Percentiles rank a stretch among this genome's conserved stretches.
Evolutionary conservation across 1,140 invertebrate genomes (phyloP).

Genomic region (Leptestheria dahalacensis): DNA sequence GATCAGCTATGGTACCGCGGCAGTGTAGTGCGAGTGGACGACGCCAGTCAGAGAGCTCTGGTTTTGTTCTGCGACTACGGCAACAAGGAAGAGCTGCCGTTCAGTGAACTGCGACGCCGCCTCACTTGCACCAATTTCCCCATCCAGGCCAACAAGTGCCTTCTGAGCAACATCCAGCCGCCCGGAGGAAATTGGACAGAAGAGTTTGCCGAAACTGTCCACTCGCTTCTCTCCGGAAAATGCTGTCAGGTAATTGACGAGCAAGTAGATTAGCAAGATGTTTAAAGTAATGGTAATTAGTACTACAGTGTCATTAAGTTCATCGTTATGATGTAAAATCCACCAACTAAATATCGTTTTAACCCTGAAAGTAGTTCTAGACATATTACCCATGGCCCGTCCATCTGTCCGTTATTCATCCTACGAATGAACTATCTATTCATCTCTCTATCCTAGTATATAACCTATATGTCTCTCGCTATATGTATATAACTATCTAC

Average conservation of each 20-base stretch:
- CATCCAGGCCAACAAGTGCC: not conserved
- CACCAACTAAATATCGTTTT: too few relatives aligned
- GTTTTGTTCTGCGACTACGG: not conserved
- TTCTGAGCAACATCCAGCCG: not conserved
- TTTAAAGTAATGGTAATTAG: too few relatives aligned
- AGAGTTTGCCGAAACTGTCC: not conserved
- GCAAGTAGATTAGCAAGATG: too few relatives aligned
- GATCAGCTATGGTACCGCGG: not conserved
- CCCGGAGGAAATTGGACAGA: not conserved
- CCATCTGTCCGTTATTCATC: too few relatives aligned
- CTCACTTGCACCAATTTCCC: not conserved
- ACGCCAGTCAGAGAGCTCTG: not conserved
- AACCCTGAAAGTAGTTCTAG: too few relatives aligned
- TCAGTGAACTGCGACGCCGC: not conserved
- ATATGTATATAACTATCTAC: too few relatives aligned
- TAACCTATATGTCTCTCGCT: too few relatives aligned
- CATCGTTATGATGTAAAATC: too few relatives aligned
- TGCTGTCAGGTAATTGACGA: not conserved
- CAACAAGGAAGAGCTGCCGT: not conserved
- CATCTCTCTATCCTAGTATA: too few relatives aligned
- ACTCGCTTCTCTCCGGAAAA: not conserved
- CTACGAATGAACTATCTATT: too few relatives aligned
- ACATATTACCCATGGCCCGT: too few relatives aligned
- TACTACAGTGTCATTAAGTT: too few relatives aligned
- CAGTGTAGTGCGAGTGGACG: not conserved